Evolutionary conservation across 2,797 vertebrate species (phyloP).

Genomic region (Callimico goeldii): DNA sequence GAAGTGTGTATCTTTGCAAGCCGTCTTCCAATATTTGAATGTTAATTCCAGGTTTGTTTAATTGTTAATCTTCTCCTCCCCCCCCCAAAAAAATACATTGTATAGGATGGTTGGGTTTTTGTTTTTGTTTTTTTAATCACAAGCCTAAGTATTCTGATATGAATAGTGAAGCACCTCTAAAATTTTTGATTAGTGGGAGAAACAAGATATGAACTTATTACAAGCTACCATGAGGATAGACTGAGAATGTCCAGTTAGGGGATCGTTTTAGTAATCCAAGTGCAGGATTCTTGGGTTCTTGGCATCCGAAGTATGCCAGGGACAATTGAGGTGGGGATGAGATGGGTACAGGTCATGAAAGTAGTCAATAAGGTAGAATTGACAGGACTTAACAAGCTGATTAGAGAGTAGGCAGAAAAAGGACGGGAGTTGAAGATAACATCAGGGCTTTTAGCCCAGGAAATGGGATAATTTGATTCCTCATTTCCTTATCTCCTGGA

Average conservation of each 20-base stretch:
- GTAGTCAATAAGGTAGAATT: conserved; percentile 8
- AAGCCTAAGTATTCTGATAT: neutral
- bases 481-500: neutral
- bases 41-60: neutral
- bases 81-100: neutral
- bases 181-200: neutral
- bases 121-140: neutral
- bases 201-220: neutral
- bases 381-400: neutral
- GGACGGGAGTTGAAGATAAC: neutral
- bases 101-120: neutral
- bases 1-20: neutral
- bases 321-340: neutral
- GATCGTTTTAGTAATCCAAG: neutral
- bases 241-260: neutral
- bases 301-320: neutral
- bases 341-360: neutral
- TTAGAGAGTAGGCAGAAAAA: neutral
- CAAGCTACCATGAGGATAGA: neutral
- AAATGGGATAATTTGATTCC: neutral
- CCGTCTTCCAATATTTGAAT: neutral
- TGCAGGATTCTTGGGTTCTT: neutral
- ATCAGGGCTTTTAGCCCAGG: neutral
- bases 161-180: neutral
- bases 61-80: neutral